Evolutionary conservation across 2,113 vertebrate genomes (phyloP).

Genomic region (Oxyruncus cristatus): DNA sequence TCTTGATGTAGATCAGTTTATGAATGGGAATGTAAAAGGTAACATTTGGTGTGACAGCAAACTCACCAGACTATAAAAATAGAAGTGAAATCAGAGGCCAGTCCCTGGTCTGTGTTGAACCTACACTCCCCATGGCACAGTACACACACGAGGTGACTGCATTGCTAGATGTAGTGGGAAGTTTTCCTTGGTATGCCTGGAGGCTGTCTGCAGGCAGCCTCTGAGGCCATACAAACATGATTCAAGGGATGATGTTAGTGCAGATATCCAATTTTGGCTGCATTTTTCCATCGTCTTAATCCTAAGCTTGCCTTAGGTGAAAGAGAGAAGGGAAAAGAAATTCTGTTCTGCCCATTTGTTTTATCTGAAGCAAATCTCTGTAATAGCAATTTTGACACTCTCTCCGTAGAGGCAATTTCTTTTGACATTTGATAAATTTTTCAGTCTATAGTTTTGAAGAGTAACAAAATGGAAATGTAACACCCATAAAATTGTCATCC

Average conservation of each 20-base stretch:
- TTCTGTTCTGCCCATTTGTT: background rate
- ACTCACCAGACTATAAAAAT: background rate
- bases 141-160: background rate
- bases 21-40: background rate
- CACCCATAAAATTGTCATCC: background rate
- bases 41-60: rapidly evolving
- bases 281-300: background rate
- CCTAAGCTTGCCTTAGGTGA: background rate
- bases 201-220: background rate
- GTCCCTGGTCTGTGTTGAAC: background rate
- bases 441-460: background rate
- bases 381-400: background rate
- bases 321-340: background rate
- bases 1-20: background rate
- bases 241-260: background rate
- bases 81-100: background rate
- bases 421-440: background rate
- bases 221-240: background rate
- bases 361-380: background rate
- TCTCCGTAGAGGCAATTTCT: background rate
- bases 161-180: background rate
- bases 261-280: background rate
- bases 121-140: rapidly evolving
- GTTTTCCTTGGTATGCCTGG: background rate
- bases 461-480: background rate